These are phyloP conservation scores for Cecropterus lyciades DNA, from an alignment of 1,140 invertebrate species.

Conservation along the genomic window DNA sequence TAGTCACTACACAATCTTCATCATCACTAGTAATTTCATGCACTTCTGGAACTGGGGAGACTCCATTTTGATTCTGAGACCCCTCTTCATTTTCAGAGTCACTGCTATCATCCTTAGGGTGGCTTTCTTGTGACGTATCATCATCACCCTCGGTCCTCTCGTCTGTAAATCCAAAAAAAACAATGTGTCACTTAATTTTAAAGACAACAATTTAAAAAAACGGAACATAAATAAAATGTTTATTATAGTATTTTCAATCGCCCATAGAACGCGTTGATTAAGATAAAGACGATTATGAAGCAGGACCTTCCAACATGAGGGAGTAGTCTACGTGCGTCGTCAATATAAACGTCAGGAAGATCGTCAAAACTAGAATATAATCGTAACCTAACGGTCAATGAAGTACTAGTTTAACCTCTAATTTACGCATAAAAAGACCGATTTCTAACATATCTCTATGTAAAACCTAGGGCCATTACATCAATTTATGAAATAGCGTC, in stretches of 20 bases:
- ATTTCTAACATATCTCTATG: constrained; percentile 43
- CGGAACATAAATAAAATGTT: constrained; percentile 4
- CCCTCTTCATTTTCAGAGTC: constrained; percentile 75
- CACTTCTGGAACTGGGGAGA: constrained; percentile 67
- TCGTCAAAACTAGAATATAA: constrained; percentile 64
- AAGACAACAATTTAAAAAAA: constrained; percentile 17
- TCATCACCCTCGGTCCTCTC: constrained; percentile 78
- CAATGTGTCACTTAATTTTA: constrained; percentile 19
- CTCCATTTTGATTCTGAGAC: constrained; percentile 74
- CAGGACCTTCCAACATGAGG: constrained; percentile 23
- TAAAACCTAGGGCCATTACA: constrained; percentile 49
- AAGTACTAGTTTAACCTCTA: constrained; percentile 56
- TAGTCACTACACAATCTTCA: constrained; percentile 70
- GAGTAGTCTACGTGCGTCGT: constrained; percentile 52
- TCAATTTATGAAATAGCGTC: constrained; percentile 70
- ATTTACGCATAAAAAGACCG: constrained; percentile 37
- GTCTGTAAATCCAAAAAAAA: constrained; percentile 58
- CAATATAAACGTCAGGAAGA: constrained; percentile 63
- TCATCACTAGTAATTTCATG: constrained; percentile 81
- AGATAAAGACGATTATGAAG: neutral
- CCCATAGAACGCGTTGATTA: neutral
- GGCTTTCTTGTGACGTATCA: constrained; percentile 79
- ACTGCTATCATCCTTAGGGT: constrained; percentile 76
- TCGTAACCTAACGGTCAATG: constrained; percentile 67
- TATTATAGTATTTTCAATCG: constrained; percentile 1